Evolutionary conservation across 2,113 vertebrate genomes (phyloP), one percentile per base, ranked within the genome.

Genomic region (Saiga tatarica): DNA sequence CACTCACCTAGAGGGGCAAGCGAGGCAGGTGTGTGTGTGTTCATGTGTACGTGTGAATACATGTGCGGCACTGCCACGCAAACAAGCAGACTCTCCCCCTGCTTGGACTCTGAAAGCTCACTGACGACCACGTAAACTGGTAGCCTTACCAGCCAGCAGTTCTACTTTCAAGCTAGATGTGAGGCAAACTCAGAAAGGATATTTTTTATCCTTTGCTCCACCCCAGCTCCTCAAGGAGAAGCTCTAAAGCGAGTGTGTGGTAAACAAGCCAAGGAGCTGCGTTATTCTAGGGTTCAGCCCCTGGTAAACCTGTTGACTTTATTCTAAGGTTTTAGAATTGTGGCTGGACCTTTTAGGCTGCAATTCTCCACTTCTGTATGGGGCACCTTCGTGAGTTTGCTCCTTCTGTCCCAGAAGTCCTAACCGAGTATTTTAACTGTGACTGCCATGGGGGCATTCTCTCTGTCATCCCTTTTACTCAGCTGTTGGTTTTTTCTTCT

Each of bases 131-230:
- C 11, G 11, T 36, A 85, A 89, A 78, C 42, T 28, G 59, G 39
- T 60, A 19, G 52, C 3, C 39, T 93, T 81, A 50, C 5, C 50
- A 53, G 88, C 82, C 55, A 90, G 60, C 86, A 89, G 45, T 93
- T 93, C 67, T 62, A 4, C 50, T 90, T 96, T 96, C 50, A 87
- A 52, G 67, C 23, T 78, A 74, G 60, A 82, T 23, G 39, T 14
- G 82, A 92, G 30, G 47, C 62, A 50, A 28, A 7, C 53, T 94
- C 93, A 94, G 71, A 87, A 88, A 84, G 30, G 79, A 47, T 11
- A 21, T n/a, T 50, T 91, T 94, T 90, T 50, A 53, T 87, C 94
- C 60, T 55, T 59, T 81, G 30, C 30, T 85, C 21, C 19, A 11
- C 9, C 74, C 59, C 25, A 47, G 17, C 36, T 81, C 39, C 47